Conservation (phyloP, 53 echinoderm and acorn worm species). For the Antedon mediterranea region DNA sequence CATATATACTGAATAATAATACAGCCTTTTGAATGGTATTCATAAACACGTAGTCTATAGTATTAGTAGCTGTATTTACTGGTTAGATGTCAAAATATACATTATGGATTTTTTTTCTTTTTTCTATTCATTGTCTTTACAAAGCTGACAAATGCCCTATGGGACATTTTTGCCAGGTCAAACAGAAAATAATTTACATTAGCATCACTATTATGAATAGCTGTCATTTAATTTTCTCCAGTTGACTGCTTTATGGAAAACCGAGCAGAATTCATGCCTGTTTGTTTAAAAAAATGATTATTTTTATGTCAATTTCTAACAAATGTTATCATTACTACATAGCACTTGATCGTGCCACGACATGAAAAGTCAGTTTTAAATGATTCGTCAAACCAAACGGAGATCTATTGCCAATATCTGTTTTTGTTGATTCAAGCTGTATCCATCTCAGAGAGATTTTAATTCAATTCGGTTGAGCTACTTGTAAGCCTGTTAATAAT, state of each 20-base stretch:
- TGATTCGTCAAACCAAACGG: background rate
- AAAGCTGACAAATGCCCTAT: background rate
- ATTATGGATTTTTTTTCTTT: background rate
- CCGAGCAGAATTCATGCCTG: background rate
- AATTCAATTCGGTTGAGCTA: background rate
- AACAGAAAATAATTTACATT: background rate
- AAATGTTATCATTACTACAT: background rate
- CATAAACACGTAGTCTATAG: too few relatives aligned
- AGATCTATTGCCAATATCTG: background rate
- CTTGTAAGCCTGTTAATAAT: background rate
- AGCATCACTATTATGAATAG: background rate
- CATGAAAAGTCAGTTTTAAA: too few relatives aligned
- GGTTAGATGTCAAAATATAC: too few relatives aligned
- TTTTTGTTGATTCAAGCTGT: background rate
- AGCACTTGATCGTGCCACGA: too few relatives aligned
- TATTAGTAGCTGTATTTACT: too few relatives aligned
- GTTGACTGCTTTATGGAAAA: background rate
- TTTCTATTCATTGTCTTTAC: background rate
- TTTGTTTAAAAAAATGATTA: background rate
- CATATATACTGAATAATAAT: too few relatives aligned
- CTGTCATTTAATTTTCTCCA: background rate
- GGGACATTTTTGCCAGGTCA: background rate
- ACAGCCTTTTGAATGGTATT: too few relatives aligned
- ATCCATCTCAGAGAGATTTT: background rate
- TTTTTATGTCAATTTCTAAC: background rate